phyloP scores from a whole-genome alignment of 2,888 invertebrate genomes.

The Anodontia alba region DNA sequence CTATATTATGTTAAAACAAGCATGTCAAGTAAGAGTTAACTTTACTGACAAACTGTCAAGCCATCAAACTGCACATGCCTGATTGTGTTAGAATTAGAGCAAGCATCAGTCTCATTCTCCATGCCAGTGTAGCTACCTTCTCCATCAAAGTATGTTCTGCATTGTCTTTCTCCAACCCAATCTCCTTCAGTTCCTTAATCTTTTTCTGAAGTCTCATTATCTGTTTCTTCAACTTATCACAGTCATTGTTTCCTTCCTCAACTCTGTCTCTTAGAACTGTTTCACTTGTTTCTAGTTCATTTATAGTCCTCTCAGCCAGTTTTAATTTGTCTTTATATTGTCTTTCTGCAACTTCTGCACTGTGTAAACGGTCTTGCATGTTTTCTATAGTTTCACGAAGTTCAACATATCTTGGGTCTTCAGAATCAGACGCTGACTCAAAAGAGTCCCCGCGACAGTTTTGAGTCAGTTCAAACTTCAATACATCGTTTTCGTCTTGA shows the following conservation, averaged over 20 bases:
- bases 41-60: neutral
- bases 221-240: slow-evolving; percentile 67
- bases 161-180: slow-evolving; percentile 73
- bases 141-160: slow-evolving; percentile 72
- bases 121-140: slow-evolving; percentile 68
- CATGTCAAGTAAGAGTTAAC: neutral
- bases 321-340: slow-evolving; percentile 74
- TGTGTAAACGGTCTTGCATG: slow-evolving; percentile 73
- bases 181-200: slow-evolving; percentile 74
- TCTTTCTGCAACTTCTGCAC: slow-evolving; percentile 70
- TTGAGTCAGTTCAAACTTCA: slow-evolving; percentile 63
- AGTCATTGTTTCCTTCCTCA: slow-evolving; percentile 72
- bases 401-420: slow-evolving; percentile 67
- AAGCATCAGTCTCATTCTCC: slow-evolving; percentile 2
- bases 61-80: neutral
- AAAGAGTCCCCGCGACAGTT: slow-evolving; percentile 59
- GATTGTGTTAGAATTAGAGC: neutral
- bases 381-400: slow-evolving; percentile 72
- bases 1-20: too few relatives aligned
- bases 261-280: slow-evolving; percentile 68
- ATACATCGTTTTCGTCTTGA: slow-evolving; percentile 67
- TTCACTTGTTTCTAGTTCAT: slow-evolving; percentile 76
- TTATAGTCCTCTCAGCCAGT: slow-evolving; percentile 76
- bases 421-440: slow-evolving; percentile 52
- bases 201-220: slow-evolving; percentile 71